Percentiles rank a stretch among this genome's conserved stretches.
Evolutionary conservation across 2,888 invertebrate species (phyloP).

Genomic region (Seira sanloemensis): DNA sequence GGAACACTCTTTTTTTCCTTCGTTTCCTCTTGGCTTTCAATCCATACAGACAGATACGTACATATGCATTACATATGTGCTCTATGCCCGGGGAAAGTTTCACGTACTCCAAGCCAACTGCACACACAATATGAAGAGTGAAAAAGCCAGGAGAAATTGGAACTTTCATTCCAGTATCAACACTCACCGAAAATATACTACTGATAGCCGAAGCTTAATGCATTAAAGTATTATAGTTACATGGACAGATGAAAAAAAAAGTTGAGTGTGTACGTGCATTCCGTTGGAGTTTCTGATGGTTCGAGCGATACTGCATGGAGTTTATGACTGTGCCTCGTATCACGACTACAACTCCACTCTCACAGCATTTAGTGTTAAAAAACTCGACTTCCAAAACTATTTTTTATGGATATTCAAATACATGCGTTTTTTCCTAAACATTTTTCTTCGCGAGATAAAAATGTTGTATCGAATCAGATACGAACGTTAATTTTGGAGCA

Average conservation of each 20-base stretch:
- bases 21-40: not conserved
- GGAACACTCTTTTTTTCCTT: conserved; percentile 7
- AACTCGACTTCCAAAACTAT: too few species aligned
- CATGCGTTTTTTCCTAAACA: not conserved
- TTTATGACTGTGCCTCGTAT: too few species aligned
- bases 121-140: not conserved
- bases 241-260: not conserved
- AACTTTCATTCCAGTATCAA: not conserved
- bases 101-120: not conserved
- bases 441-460: not conserved
- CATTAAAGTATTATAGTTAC: not conserved
- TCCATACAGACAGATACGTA: too few species aligned
- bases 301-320: not conserved
- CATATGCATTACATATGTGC: too few species aligned
- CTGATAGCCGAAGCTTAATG: not conserved
- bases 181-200: not conserved
- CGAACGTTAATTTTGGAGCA: conserved; percentile 46
- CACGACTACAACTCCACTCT: too few species aligned
- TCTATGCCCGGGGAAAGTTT: not conserved
- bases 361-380: too few species aligned
- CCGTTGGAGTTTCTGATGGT: not conserved
- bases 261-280: not conserved
- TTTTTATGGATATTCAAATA: not conserved
- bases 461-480: conserved; percentile 30
- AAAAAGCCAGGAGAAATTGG: not conserved